phyloP scores from a whole-genome alignment of 2,113 vertebrate genomes.

The sheep (Ovis aries) region DNA sequence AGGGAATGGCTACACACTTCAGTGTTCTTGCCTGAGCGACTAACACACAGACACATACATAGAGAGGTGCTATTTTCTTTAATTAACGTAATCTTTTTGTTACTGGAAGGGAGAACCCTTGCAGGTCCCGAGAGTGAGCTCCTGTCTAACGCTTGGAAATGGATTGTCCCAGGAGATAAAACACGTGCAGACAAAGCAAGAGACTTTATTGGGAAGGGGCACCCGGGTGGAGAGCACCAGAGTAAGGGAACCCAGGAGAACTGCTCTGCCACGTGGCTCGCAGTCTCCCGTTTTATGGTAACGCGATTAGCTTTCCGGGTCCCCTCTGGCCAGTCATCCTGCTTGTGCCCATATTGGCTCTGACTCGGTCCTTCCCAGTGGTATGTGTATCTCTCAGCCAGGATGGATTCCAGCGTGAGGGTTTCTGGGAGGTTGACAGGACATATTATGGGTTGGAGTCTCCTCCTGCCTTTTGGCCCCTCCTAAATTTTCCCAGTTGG shows the following conservation, averaged over 20 bases:
- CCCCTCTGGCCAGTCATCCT: not conserved
- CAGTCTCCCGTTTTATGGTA: not conserved
- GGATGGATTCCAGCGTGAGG: not conserved
- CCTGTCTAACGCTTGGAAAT: not conserved
- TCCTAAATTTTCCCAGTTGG: not conserved
- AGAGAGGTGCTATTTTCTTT: not conserved
- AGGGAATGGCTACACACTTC: not conserved
- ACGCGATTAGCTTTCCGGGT: not conserved
- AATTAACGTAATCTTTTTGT: not conserved
- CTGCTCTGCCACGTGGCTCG: not conserved
- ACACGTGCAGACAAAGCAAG: not conserved
- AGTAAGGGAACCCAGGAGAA: not conserved
- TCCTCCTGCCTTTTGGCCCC: not conserved
- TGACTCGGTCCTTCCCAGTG: not conserved
- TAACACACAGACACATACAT: not conserved
- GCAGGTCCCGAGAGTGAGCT: not conserved
- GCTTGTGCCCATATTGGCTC: not conserved
- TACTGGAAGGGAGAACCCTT: not conserved
- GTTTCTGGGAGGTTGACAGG: not conserved
- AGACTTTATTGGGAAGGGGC: not conserved
- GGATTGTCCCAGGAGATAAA: not conserved
- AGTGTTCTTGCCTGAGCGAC: not conserved
- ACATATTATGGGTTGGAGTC: not conserved
- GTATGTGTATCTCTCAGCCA: not conserved
- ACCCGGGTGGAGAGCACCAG: not conserved